Conservation (phyloP, 2,888 invertebrate genomes). For the Hoplodrina ambigua region DNA sequence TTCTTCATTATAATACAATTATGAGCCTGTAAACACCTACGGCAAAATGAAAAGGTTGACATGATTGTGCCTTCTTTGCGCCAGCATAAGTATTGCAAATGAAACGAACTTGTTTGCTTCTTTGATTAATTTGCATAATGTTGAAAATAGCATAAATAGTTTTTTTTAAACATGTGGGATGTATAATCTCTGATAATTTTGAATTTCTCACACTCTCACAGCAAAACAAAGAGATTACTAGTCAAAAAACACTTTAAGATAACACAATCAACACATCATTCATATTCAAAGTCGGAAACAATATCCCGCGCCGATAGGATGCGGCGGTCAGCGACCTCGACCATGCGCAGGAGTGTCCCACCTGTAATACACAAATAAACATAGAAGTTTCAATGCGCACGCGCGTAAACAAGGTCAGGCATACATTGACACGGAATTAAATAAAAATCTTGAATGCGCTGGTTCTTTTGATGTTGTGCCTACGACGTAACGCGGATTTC, state of each 20-base stretch:
- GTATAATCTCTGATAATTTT: too few relatives aligned
- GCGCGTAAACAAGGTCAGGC: slow-evolving; percentile 44
- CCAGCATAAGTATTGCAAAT: too few relatives aligned
- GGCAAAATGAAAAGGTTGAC: too few relatives aligned
- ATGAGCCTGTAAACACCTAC: neutral
- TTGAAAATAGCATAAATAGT: too few relatives aligned
- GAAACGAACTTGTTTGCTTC: too few relatives aligned
- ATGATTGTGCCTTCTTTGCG: too few relatives aligned
- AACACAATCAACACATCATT: slow-evolving; percentile 40
- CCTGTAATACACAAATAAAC: slow-evolving; percentile 48
- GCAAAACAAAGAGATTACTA: neutral
- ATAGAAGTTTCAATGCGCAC: slow-evolving; percentile 37
- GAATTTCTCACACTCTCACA: neutral
- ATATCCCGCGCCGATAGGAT: slow-evolving; percentile 63
- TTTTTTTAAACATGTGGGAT: too few relatives aligned
- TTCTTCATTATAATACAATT: neutral
- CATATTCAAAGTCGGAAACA: slow-evolving; percentile 59
- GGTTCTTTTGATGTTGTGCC: neutral
- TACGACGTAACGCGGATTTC: slow-evolving; percentile 1
- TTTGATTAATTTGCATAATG: too few relatives aligned
- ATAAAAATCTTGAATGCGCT: slow-evolving; percentile 13
- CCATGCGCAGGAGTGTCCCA: slow-evolving; percentile 63
- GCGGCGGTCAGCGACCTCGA: slow-evolving; percentile 62
- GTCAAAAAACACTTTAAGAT: slow-evolving; percentile 19
- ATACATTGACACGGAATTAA: slow-evolving; percentile 19